A percentile compares a stretch with the other conserved stretches of the same genome.
Conservation (phyloP, 2,113 vertebrate species). For the Jaculus jaculus region DNA sequence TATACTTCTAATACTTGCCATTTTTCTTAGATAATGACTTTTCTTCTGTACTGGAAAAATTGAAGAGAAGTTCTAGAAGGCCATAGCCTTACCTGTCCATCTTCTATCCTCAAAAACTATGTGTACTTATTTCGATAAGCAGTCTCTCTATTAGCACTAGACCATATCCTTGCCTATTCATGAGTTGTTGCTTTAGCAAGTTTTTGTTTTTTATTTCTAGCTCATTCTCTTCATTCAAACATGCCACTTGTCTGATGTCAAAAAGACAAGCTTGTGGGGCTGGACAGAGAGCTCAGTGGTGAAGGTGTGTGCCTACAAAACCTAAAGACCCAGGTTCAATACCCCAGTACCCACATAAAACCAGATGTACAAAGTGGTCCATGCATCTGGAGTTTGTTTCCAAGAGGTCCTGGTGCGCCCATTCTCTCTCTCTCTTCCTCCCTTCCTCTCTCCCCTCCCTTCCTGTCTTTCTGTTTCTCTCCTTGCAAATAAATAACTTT, state of each 20-base stretch:
- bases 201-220: background rate
- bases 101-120: background rate
- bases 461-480: no score
- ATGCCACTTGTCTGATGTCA: conserved; percentile 22
- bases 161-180: background rate
- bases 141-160: background rate
- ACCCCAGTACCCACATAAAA: no score
- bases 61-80: background rate
- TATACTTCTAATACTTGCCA: background rate
- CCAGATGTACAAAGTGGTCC: no score
- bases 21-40: conserved; percentile 4
- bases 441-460: no score
- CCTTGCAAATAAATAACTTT: no score
- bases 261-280: background rate
- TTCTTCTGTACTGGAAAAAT: conserved; percentile 32
- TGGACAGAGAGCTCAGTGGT: no score
- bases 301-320: no score
- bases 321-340: no score
- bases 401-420: no score
- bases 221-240: background rate
- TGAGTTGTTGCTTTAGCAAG: background rate
- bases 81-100: background rate
- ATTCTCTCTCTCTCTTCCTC: no score
- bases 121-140: background rate
- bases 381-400: no score